Conservation (phyloP, 2,888 invertebrate species). For the Asteroscopus sphinx region DNA sequence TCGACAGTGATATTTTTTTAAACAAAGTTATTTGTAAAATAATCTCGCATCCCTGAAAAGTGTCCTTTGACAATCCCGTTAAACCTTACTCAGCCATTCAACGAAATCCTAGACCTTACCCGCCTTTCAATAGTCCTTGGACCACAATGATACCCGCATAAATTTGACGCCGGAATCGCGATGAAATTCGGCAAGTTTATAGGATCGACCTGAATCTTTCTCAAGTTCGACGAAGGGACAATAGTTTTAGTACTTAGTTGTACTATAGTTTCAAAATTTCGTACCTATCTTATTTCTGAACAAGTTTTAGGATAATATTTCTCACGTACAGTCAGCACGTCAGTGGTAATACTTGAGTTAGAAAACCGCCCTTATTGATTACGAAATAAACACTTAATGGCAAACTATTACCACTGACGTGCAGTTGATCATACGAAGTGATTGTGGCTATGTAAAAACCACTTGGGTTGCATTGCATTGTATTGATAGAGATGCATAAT, state of each 20-base stretch:
- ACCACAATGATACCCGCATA: conserved; percentile 27
- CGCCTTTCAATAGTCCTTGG: conserved; percentile 10
- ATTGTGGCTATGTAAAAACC: no score
- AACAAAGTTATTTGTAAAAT: no score
- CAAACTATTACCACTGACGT: no score
- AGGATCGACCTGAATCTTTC: conserved; percentile 6
- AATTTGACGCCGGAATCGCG: conserved; percentile 12
- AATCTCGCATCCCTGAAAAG: neutral
- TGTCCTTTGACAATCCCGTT: neutral
- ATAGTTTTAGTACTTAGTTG: neutral
- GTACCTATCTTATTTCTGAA: conserved; percentile 18
- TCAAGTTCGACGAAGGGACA: conserved; percentile 10
- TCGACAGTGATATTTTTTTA: no score
- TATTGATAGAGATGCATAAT: no score
- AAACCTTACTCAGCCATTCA: conserved; percentile 10
- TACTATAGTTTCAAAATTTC: conserved; percentile 8
- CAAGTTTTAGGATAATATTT: conserved; percentile 8
- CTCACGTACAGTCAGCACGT: no score
- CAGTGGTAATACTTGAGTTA: no score
- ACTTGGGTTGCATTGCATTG: no score
- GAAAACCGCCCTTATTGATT: no score
- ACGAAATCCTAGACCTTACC: conserved; percentile 8
- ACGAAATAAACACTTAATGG: no score
- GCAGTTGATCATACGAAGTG: no score
- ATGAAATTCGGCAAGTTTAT: conserved; percentile 33